Evolutionary conservation across 2,113 vertebrate species (phyloP), one percentile per base, ranked within the genome.

Genomic region (Campylorhamphus procurvoides): DNA sequence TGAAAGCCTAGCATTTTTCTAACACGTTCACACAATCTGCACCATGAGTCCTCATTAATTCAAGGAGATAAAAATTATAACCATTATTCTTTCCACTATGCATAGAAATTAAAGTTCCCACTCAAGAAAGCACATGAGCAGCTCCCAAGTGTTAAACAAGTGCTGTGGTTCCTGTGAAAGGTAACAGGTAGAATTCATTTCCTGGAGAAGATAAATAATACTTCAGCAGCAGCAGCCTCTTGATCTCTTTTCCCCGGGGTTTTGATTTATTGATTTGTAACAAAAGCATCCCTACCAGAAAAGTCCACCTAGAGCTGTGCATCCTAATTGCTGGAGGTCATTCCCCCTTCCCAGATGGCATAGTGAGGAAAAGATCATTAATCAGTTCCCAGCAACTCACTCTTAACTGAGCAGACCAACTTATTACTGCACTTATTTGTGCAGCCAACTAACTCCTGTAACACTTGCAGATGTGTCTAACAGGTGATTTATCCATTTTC

Each of bases 31-130:
- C 28, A 71, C 67, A 81, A 92, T 67, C 72, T 24, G 29, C 62
- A 73, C 79, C 8, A 14, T 76, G 75, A 93, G 78, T 72, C 79
- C 88, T 94, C 90, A 94, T 89, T 89, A 90, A 77, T 52, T 92
- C 73, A 78, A 90, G 69, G 17, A 92, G 59, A 67, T 4, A 42
- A 37, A 71, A 87, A 63, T 78, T 71, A 62, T 77, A 77, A 93
- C 78, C 66, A 59, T 78, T 76, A 63, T 60, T 81, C 67, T 92
- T 89, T 56, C 47, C 69, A 63, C 64, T 63, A 74, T 2, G 10
- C 60, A 74, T 55, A 63, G 68, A 87, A 94, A 93, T 84, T 64
- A 52, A 64, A 93, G 24, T 37, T 92, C 35, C 0, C 0, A 55
- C 40, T 90, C 19, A 28, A 49, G 58, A 89, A 94, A 90, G 68